Conservation (phyloP, 2,797 vertebrate genomes). For the Neosilurus mollespiculum region DNA sequence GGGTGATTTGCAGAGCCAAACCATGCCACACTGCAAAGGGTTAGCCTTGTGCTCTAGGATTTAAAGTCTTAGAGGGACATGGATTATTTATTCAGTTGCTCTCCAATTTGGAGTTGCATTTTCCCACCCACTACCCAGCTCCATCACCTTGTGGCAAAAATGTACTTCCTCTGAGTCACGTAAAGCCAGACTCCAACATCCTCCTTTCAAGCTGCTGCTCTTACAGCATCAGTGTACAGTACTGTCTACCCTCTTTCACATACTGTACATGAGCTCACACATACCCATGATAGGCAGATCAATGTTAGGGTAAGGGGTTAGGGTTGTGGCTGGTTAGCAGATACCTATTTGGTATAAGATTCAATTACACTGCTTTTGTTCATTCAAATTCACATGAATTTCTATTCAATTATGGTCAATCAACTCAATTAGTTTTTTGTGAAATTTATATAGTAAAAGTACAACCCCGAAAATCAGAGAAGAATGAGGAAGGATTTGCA, state of each 20-base stretch:
- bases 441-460: no score
- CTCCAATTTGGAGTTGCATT: background rate
- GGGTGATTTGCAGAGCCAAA: constrained; percentile 3
- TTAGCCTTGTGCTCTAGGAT: constrained; percentile 17
- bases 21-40: constrained; percentile 2
- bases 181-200: background rate
- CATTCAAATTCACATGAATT: background rate
- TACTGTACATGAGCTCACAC: background rate
- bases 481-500: no score
- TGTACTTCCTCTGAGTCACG: background rate
- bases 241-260: background rate
- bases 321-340: background rate
- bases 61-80: constrained; percentile 8
- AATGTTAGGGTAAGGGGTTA: no score
- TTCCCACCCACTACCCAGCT: background rate
- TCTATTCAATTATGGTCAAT: background rate
- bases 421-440: background rate
- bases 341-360: background rate
- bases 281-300: background rate
- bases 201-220: constrained; percentile 5
- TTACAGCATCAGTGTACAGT: background rate
- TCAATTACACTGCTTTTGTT: background rate
- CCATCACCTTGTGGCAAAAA: background rate
- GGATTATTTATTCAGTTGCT: constrained; percentile 9
- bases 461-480: no score